Percentiles rank a stretch among this genome's conserved stretches.
These are phyloP conservation scores for Argyresthia goedartella DNA, from an alignment of 2,888 invertebrate genomes.

Conservation along the genomic window DNA sequence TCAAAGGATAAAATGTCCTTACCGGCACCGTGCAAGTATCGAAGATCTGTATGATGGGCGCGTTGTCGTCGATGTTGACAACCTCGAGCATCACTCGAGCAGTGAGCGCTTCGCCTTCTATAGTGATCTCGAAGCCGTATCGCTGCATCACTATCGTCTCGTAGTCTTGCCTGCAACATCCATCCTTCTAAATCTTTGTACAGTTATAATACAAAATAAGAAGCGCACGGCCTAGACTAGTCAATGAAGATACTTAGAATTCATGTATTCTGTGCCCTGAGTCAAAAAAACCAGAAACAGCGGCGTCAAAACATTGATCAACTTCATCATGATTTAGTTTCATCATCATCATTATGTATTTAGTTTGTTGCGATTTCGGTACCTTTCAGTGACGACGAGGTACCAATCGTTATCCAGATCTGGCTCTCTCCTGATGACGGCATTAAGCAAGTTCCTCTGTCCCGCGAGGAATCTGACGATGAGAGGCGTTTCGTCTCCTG, in stretches of 20 bases:
- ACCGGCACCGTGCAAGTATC: constrained; percentile 56
- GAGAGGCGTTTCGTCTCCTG: constrained; percentile 27
- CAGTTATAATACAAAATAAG: no score
- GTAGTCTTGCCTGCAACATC: constrained; percentile 57
- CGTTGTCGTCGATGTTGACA: constrained; percentile 67
- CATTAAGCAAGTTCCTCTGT: constrained; percentile 27
- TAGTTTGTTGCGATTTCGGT: background rate
- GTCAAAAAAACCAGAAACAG: no score
- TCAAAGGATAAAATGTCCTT: constrained; percentile 10
- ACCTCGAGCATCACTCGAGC: constrained; percentile 47
- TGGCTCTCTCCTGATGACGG: constrained; percentile 22
- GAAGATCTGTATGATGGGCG: constrained; percentile 52
- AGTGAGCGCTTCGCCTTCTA: constrained; percentile 20
- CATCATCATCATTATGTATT: no score
- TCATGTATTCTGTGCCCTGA: no score
- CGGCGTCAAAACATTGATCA: no score
- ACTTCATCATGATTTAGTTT: no score
- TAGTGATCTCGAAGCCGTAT: constrained; percentile 47
- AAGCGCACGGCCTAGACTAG: no score
- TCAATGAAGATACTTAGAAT: no score
- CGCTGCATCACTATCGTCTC: constrained; percentile 52
- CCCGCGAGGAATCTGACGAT: constrained; percentile 29
- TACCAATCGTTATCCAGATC: constrained; percentile 32
- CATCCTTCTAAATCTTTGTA: no score
- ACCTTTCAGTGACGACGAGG: constrained; percentile 47